Conservation (phyloP, 2,888 invertebrate species). For the Trichopoda pennipes region DNA sequence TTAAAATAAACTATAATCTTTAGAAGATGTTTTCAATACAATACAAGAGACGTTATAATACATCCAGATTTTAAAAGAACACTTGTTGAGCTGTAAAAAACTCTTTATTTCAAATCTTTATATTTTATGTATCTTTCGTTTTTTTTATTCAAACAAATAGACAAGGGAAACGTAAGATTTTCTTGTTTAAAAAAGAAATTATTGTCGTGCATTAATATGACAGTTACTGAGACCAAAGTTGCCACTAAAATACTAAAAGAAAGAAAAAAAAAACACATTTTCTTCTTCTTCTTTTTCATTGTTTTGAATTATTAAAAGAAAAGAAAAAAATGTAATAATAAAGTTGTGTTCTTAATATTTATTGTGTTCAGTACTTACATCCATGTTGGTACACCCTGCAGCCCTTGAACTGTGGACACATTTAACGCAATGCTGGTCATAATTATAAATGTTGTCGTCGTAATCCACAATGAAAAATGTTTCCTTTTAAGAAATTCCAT, state of each 20-base stretch:
- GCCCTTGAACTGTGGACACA: conserved; percentile 73
- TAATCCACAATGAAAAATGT: conserved; percentile 79
- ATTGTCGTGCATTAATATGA: conserved; percentile 45
- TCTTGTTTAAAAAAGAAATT: conserved; percentile 10
- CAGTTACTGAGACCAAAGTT: conserved; percentile 22
- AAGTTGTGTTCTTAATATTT: conserved; percentile 4
- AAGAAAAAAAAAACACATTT: conserved; percentile 15
- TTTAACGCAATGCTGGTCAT: conserved; percentile 73
- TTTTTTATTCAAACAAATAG: no score
- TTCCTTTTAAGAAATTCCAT: conserved; percentile 79
- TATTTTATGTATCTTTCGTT: no score
- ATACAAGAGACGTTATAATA: no score
- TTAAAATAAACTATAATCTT: no score
- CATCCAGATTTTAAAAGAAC: no score
- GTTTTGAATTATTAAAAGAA: conserved; percentile 20
- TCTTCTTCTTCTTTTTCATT: neutral
- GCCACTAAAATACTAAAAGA: no score
- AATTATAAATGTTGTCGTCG: conserved; percentile 76
- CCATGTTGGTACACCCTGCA: conserved; percentile 81
- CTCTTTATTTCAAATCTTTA: no score
- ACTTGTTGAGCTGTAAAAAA: no score
- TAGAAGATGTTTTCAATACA: no score
- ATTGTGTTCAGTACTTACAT: conserved; percentile 76
- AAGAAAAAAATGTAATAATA: conserved; percentile 28
- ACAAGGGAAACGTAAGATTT: no score